Evolutionary conservation across 2,888 invertebrate genomes (phyloP).

Genomic region (Oxytorus armatus): DNA sequence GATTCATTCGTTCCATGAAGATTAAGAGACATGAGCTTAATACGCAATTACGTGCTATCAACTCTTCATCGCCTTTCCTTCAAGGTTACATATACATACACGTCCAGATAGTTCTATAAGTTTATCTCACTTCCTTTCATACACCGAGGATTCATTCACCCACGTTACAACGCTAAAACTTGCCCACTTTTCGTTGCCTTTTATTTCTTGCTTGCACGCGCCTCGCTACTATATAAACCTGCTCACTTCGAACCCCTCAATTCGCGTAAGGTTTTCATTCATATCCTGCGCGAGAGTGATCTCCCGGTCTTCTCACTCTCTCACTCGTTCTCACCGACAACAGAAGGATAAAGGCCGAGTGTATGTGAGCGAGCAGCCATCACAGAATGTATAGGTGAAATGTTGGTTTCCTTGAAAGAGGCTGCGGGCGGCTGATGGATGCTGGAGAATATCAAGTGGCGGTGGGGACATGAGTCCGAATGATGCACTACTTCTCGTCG

Average conservation of each 20-base stretch:
- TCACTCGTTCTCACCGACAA: conserved; percentile 2
- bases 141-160: conserved; percentile 53
- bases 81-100: conserved; percentile 10
- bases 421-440: conserved; percentile 49
- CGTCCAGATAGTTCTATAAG: neutral
- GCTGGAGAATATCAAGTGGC: conserved; percentile 51
- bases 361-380: conserved; percentile 6
- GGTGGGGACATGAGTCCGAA: conserved; percentile 49
- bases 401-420: conserved; percentile 58
- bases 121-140: conserved; percentile 34
- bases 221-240: conserved; percentile 36
- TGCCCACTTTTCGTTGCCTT: conserved; percentile 44
- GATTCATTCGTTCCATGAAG: conserved; percentile 75
- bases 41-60: conserved; percentile 73
- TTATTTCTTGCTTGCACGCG: conserved; percentile 44
- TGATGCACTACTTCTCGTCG: conserved; percentile 34
- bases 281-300: conserved; percentile 48
- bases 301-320: neutral
- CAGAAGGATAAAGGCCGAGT: conserved; percentile 19
- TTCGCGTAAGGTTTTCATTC: conserved; percentile 60
- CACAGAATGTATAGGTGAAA: conserved; percentile 40
- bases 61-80: conserved; percentile 49
- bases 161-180: conserved; percentile 44
- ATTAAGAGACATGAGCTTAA: conserved; percentile 74
- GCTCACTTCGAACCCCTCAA: conserved; percentile 40